Percentiles rank a stretch among this genome's conserved stretches.
phyloP scores from a whole-genome alignment of 2,797 vertebrate species.

The Protonibea diacanthus region DNA sequence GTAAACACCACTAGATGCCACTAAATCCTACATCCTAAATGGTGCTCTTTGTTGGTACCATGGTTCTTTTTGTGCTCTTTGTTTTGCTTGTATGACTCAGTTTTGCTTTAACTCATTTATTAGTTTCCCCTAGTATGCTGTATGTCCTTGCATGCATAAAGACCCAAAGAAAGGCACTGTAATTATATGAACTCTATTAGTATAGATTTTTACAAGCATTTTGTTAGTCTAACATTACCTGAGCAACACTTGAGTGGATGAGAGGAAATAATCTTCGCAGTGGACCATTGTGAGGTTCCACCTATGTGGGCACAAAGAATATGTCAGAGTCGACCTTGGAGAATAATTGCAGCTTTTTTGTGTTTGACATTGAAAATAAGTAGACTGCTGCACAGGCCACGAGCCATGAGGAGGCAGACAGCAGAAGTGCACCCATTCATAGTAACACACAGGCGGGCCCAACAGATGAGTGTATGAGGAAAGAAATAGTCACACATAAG shows the following conservation, averaged over 20 bases:
- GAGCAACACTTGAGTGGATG: neutral
- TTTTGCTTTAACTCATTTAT: neutral
- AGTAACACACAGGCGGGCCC: constrained; percentile 41
- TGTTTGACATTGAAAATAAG: constrained; percentile 30
- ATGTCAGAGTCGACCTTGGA: constrained; percentile 22
- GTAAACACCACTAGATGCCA: too few relatives aligned
- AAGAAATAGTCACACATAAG: constrained; percentile 44
- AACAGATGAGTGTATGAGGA: constrained; percentile 51
- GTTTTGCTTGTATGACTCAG: neutral
- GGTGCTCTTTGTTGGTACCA: neutral
- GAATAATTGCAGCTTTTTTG: neutral
- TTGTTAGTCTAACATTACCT: neutral
- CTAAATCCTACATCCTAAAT: too few relatives aligned
- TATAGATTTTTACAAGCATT: neutral
- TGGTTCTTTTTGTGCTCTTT: neutral
- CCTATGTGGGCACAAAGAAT: neutral
- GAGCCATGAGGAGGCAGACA: constrained; percentile 32
- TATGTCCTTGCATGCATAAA: neutral
- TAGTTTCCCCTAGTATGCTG: neutral
- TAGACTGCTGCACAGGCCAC: neutral
- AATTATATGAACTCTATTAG: neutral
- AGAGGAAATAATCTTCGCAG: neutral
- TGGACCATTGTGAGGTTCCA: neutral
- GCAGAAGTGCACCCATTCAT: constrained; percentile 47
- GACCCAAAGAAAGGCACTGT: neutral